Conservation (phyloP, 2,888 invertebrate genomes). For the Frankliniella intonsa region DNA sequence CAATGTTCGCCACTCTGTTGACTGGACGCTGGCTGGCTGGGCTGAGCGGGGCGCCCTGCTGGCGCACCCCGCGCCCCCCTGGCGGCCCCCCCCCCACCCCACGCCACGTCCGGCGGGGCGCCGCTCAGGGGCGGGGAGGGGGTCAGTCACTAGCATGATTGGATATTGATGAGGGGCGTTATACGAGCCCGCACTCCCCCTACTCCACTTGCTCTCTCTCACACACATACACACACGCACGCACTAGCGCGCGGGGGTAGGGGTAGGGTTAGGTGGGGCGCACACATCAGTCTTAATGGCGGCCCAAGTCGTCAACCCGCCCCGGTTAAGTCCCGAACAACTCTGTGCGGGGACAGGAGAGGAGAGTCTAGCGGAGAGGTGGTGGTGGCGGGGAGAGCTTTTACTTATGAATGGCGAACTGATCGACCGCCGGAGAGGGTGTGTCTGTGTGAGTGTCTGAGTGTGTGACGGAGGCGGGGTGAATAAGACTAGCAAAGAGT, state of each 20-base stretch:
- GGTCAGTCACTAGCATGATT: not conserved
- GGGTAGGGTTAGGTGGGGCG: not conserved
- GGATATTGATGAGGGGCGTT: conserved; percentile 22
- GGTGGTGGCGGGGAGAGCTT: not conserved
- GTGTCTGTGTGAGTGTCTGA: not conserved
- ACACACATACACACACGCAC: too few relatives aligned
- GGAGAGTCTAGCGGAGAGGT: not conserved
- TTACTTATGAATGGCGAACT: not conserved
- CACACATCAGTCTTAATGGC: conserved; percentile 2
- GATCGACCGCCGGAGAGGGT: not conserved
- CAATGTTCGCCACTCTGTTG: not conserved
- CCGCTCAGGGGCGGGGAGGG: not conserved
- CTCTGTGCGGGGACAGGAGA: too few relatives aligned
- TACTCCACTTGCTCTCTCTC: too few relatives aligned
- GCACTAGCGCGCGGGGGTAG: too few relatives aligned
- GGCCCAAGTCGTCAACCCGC: not conserved
- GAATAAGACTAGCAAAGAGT: too few relatives aligned
- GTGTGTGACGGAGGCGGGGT: too few relatives aligned
- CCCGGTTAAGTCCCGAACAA: too few relatives aligned
- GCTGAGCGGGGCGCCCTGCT: not conserved
- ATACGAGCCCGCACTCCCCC: not conserved
- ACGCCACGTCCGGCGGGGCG: not conserved
- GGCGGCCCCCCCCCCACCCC: not conserved
- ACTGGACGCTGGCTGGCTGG: not conserved
- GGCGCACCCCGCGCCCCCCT: not conserved